phyloP scores from a whole-genome alignment of 2,113 vertebrate species.

The Arenaria interpres region DNA sequence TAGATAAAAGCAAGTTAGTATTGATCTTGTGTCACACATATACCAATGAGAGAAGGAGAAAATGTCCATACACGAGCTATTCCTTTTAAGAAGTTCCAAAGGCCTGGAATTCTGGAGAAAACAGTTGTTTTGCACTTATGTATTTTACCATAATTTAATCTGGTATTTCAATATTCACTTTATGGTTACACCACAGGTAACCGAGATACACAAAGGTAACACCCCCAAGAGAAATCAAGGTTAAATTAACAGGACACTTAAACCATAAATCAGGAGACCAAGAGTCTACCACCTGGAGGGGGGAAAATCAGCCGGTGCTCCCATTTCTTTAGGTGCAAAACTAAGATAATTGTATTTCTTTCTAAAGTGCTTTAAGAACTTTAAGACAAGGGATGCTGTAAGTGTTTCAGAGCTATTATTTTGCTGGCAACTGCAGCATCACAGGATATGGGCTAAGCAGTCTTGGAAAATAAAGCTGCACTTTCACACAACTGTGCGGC shows the following conservation, averaged over 20 bases:
- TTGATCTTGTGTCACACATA: neutral
- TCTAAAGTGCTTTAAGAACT: neutral
- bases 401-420: neutral
- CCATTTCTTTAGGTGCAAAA: neutral
- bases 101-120: neutral
- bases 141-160: neutral
- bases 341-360: neutral
- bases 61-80: neutral
- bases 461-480: neutral
- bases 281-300: neutral
- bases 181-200: fast-evolving
- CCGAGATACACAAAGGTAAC: neutral
- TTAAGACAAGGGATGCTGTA: neutral
- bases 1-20: neutral
- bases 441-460: neutral
- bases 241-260: neutral
- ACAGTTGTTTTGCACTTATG: neutral
- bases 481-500: neutral
- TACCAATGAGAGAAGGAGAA: neutral
- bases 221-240: neutral
- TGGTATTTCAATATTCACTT: neutral
- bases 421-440: neutral
- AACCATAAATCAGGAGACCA: neutral
- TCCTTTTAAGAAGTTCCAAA: neutral
- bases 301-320: neutral